Conservation (phyloP, 30 jellyfish, hydroid and myxozoan species). For the Mastigias papua region DNA sequence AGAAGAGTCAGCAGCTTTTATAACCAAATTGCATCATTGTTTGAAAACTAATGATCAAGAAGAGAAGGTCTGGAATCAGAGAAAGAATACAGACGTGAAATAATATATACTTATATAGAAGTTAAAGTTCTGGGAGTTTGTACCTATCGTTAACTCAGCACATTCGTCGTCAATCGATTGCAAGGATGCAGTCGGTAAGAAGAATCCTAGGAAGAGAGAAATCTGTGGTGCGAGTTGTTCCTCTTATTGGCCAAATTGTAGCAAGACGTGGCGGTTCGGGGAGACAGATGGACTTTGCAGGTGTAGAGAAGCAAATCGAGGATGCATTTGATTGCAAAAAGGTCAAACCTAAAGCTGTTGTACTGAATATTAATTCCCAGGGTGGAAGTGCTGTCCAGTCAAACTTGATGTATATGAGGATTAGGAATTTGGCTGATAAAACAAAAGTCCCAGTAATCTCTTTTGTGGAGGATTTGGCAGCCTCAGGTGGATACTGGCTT, state of each 20-base stretch:
- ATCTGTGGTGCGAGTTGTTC: constrained; percentile 65
- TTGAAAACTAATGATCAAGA: too few species aligned
- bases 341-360: constrained; percentile 82
- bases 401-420: constrained; percentile 66
- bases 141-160: too few species aligned
- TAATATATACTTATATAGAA: too few species aligned
- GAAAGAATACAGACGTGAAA: too few species aligned
- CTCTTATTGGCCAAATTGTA: constrained; percentile 38
- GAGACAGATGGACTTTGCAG: constrained; percentile 29
- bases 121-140: too few species aligned
- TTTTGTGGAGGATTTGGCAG: constrained; percentile 76
- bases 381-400: constrained; percentile 96
- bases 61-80: too few species aligned
- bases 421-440: constrained; percentile 58
- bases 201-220: constrained; percentile 50
- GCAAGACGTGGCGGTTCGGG: constrained; percentile 59
- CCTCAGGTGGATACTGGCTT: constrained; percentile 95
- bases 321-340: constrained; percentile 79
- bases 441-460: constrained; percentile 75
- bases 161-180: too few species aligned
- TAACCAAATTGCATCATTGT: too few species aligned
- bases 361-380: constrained; percentile 70
- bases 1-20: too few species aligned
- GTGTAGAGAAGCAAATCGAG: constrained; percentile 71
- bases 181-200: constrained; percentile 31